A percentile compares a stretch with the other conserved stretches of the same genome.
Evolutionary conservation across 2,797 vertebrate species (phyloP).

Genomic region (Choloepus didactylus): DNA sequence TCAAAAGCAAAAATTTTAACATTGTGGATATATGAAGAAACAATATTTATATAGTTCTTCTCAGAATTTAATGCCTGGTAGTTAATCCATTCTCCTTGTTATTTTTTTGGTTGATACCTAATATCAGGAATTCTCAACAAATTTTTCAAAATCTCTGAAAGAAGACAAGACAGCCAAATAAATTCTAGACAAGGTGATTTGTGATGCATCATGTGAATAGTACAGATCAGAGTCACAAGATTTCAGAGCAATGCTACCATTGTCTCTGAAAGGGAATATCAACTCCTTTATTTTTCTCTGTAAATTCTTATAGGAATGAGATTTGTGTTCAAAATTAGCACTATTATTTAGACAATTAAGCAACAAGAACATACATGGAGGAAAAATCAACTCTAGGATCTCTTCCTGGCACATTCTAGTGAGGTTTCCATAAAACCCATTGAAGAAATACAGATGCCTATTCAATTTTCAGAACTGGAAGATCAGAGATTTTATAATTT

Average conservation of each 20-base stretch:
- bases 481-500: background rate
- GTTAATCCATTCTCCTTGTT: background rate
- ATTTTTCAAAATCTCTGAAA: background rate
- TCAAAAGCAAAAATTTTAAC: background rate
- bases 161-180: background rate
- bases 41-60: slow-evolving; percentile 35
- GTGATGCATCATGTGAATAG: background rate
- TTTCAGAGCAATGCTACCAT: background rate
- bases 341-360: background rate
- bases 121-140: background rate
- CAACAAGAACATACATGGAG: background rate
- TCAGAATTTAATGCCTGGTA: background rate
- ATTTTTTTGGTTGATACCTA: background rate
- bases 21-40: background rate
- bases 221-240: background rate
- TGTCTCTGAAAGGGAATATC: background rate
- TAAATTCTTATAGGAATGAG: background rate
- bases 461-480: background rate
- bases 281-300: background rate
- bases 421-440: background rate
- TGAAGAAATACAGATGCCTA: background rate
- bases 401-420: background rate
- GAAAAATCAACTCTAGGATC: background rate
- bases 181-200: background rate
- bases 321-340: slow-evolving; percentile 23